phyloP scores from a whole-genome alignment of 2,113 vertebrate genomes.

The Myrmecobius fasciatus region DNA sequence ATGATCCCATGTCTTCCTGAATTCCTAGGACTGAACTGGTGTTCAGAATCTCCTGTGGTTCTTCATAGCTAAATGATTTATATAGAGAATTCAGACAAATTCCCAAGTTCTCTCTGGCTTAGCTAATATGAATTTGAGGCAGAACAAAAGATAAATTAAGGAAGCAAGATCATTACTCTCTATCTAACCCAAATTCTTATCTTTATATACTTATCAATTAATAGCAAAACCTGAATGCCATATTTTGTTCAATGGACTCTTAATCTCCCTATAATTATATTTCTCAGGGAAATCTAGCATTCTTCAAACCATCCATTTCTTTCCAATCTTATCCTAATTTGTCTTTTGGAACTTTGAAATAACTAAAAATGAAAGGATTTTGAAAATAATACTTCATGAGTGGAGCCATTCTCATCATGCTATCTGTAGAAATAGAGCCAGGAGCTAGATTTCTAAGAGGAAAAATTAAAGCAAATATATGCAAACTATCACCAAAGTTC shows the following conservation, averaged over 20 bases:
- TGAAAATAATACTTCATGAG: constrained; percentile 24
- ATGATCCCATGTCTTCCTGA: neutral
- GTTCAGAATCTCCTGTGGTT: neutral
- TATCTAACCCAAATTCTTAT: neutral
- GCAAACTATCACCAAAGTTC: neutral
- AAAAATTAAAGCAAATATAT: constrained; percentile 10
- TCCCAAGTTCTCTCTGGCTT: neutral
- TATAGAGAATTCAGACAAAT: neutral
- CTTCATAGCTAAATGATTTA: neutral
- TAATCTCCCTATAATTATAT: neutral
- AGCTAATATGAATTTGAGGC: neutral
- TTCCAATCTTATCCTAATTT: constrained; percentile 4
- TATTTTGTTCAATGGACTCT: neutral
- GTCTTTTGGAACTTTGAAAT: neutral
- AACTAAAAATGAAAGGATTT: constrained; percentile 22
- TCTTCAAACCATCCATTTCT: neutral
- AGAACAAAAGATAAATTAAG: neutral
- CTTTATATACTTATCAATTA: neutral
- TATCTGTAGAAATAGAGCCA: neutral
- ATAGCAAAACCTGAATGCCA: neutral
- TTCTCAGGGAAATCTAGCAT: neutral
- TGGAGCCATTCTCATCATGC: neutral
- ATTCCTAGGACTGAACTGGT: neutral
- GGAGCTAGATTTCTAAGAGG: constrained; percentile 17
- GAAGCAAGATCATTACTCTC: neutral